These are phyloP conservation scores for Lycaon pictus DNA, from an alignment of 2,113 vertebrate genomes.

Conservation along the genomic window DNA sequence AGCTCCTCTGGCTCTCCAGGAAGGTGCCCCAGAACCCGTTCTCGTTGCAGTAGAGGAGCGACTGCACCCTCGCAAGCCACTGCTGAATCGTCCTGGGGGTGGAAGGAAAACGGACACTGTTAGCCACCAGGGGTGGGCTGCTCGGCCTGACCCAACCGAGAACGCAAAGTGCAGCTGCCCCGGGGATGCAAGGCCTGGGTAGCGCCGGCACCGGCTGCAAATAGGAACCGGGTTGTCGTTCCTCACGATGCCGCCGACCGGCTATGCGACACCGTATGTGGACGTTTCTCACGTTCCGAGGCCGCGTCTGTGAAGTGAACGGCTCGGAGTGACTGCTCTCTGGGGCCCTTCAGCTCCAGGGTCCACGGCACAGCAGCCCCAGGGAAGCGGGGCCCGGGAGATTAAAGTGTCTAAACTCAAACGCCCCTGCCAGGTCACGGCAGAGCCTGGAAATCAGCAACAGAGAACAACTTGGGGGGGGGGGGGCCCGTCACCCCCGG, in stretches of 20 bases:
- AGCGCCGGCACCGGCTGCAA: no score
- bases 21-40: constrained; percentile 99
- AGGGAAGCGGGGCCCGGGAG: background rate
- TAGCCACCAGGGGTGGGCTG: background rate
- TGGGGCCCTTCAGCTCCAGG: background rate
- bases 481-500: no score
- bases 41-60: constrained; percentile 99
- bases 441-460: background rate
- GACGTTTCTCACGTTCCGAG: rapidly evolving
- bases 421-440: background rate
- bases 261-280: background rate
- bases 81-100: constrained; percentile 96
- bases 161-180: background rate
- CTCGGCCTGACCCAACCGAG: no score
- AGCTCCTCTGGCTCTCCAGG: constrained; percentile 97
- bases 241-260: background rate
- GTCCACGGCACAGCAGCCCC: background rate
- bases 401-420: background rate
- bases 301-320: background rate
- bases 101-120: constrained; percentile 65
- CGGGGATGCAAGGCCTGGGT: no score
- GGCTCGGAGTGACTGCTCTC: background rate
- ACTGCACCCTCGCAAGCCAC: constrained; percentile 98
- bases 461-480: background rate
- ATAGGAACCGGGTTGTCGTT: no score